A percentile compares a stretch with the other conserved stretches of the same genome.
phyloP scores from a whole-genome alignment of 2,888 invertebrate genomes.

The Eupeodes luniger region DNA sequence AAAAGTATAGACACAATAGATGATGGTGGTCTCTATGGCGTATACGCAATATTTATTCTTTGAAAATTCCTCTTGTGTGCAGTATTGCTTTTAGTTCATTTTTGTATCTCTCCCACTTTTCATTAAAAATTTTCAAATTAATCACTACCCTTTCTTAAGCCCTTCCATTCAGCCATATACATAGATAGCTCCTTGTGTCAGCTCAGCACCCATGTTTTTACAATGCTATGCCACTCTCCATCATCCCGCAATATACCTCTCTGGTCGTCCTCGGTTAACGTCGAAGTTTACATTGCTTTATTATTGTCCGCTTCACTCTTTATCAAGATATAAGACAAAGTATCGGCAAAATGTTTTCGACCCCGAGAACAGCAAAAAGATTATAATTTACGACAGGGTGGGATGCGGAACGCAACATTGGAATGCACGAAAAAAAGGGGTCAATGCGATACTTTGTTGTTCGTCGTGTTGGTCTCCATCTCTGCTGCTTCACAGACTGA shows the following conservation, averaged over 20 bases:
- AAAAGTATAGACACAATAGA: constrained; percentile 26
- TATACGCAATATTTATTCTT: constrained; percentile 66
- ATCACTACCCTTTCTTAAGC: constrained; percentile 50
- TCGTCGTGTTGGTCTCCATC: background rate
- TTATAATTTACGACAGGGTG: constrained; percentile 70
- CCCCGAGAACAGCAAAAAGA: constrained; percentile 56
- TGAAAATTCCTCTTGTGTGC: constrained; percentile 16
- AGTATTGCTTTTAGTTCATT: background rate
- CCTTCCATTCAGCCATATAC: background rate
- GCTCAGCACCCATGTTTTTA: background rate
- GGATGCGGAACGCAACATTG: constrained; percentile 24
- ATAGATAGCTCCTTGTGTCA: background rate
- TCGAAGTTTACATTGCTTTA: constrained; percentile 39
- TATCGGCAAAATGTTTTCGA: constrained; percentile 71
- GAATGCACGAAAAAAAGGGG: constrained; percentile 62
- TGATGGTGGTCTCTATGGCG: constrained; percentile 38
- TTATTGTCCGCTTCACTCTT: constrained; percentile 55
- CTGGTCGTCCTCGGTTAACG: background rate
- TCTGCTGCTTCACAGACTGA: background rate
- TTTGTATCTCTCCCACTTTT: constrained; percentile 45
- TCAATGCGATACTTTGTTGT: constrained; percentile 32
- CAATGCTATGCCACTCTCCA: background rate
- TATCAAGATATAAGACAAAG: constrained; percentile 70
- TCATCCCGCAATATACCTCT: background rate
- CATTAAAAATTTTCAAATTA: constrained; percentile 69